Evolutionary conservation across 1,140 invertebrate species (phyloP).

Genomic region (Euglossa dilemma): DNA sequence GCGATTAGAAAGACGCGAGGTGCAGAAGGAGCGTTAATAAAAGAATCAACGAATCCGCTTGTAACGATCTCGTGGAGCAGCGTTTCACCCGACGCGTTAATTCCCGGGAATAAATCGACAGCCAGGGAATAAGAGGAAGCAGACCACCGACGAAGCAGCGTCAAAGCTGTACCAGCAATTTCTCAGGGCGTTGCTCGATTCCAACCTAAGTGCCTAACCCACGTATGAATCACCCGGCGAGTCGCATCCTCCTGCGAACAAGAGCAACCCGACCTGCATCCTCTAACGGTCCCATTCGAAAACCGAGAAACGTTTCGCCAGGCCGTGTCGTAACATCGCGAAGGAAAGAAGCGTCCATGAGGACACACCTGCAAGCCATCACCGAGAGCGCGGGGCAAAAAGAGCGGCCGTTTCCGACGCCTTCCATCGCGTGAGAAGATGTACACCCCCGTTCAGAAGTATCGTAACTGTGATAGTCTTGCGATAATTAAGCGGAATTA

Average conservation of each 20-base stretch:
- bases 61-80: too few relatives aligned
- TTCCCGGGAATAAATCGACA: background rate
- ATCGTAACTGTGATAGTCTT: too few relatives aligned
- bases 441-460: background rate
- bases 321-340: too few relatives aligned
- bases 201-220: background rate
- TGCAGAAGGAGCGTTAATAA: too few relatives aligned
- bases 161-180: background rate
- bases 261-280: background rate
- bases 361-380: slow-evolving; percentile 22
- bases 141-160: background rate
- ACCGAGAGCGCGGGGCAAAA: background rate
- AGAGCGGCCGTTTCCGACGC: background rate
- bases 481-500: too few relatives aligned
- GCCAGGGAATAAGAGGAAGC: background rate
- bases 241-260: background rate
- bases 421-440: background rate
- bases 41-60: too few relatives aligned
- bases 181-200: slow-evolving; percentile 8
- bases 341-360: background rate
- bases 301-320: background rate
- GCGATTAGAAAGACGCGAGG: too few relatives aligned
- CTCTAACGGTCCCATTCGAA: slow-evolving; percentile 3
- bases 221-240: background rate
- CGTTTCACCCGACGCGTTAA: background rate